These are phyloP conservation scores for Tenthredo amoena DNA, from an alignment of 2,888 invertebrate genomes.

Conservation along the genomic window DNA sequence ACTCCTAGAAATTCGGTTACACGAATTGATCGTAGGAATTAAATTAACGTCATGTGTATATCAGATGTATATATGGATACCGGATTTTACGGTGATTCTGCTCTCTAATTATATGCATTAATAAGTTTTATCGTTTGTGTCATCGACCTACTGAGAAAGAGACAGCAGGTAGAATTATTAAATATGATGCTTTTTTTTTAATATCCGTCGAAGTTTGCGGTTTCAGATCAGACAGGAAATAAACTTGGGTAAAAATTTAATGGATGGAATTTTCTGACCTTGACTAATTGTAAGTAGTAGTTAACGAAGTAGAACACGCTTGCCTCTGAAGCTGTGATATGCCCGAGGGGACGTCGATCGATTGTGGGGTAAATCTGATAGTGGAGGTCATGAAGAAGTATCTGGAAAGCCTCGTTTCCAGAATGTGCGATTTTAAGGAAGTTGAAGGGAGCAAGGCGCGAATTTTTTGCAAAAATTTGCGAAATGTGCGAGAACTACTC, in stretches of 20 bases:
- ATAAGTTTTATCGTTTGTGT: background rate
- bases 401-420: background rate
- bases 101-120: background rate
- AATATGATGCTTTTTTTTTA: background rate
- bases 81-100: background rate
- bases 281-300: background rate
- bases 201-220: background rate
- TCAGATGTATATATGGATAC: background rate
- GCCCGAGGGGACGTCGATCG: conserved; percentile 12
- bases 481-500: background rate
- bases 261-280: background rate
- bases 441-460: no score
- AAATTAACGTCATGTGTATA: background rate
- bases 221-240: background rate
- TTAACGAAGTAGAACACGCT: conserved; percentile 29
- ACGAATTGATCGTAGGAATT: background rate
- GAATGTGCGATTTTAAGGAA: background rate
- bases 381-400: background rate
- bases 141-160: background rate
- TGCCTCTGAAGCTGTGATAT: background rate
- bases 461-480: background rate
- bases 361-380: background rate
- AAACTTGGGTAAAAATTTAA: background rate
- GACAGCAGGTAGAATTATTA: background rate
- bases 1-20: background rate